Evolutionary conservation across 2,888 invertebrate genomes (phyloP), one percentile per base, ranked within the genome.

Genomic region (Netelia inedita): DNA sequence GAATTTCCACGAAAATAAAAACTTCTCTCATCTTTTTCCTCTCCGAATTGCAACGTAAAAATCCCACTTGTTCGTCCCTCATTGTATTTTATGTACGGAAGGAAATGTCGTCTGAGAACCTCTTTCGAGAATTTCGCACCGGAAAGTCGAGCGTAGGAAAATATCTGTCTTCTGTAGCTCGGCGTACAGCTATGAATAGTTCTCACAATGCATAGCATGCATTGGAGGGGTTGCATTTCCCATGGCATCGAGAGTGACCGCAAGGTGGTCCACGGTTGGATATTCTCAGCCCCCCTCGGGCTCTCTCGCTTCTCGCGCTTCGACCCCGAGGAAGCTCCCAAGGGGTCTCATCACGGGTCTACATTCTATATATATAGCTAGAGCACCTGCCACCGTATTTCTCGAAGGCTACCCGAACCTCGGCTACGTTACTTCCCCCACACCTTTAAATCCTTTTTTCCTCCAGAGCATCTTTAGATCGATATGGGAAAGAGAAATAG

Each of bases 201-300:
- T 61, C 65, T 19, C 21, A 80, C 80, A 83, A 79, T 81, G 83
- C 59, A 53, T 23, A 46, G 57, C 35, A 6, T 63, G 75, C 63
- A 72, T 43, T 61, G 50, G 76, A 73, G 86, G 90, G 89, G 91
- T 91, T 89, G 90, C 85, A 92, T 91, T 93, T 92, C 92, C 92
- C 92, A 93, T 90, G 91, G 90, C 80, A 66, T 59, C 79, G 46
- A 11, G 79, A 91, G 89, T 91, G 91, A 89, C 91, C 92, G 92
- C 92, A 92, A 91, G 91, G 91, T 92, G 91, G 91, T 91, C 92
- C 91, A 90, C 87, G 89, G 87, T 65, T 57, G 78, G 55, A 86
- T 89, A 90, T 91, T 92, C 92, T 91, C 90, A 90, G 89, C 88
- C 88, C 87, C 88, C 87, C 81, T 85, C 85, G 79, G 73, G 46